Percentiles rank a stretch among this genome's conserved stretches.
Evolutionary conservation across 2,797 vertebrate species (phyloP).

Genomic region (Eremophila alpestris): DNA sequence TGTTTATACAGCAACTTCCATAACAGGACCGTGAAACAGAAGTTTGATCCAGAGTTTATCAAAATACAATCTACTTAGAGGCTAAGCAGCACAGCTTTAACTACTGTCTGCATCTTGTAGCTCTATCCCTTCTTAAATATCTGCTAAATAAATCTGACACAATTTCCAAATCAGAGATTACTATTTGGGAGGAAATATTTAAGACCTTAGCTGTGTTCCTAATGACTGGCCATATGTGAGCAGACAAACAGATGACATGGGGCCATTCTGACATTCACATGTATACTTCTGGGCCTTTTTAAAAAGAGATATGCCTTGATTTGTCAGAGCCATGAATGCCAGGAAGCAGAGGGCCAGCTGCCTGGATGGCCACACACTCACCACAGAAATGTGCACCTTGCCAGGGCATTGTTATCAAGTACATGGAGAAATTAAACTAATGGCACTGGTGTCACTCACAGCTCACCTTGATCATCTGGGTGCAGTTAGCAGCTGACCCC

Average conservation of each 20-base stretch:
- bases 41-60: background rate
- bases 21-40: background rate
- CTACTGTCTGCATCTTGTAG: background rate
- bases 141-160: background rate
- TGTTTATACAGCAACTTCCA: background rate
- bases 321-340: background rate
- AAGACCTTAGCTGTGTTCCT: background rate
- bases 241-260: background rate
- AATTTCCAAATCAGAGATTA: constrained; percentile 11
- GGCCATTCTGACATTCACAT: background rate
- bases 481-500: constrained; percentile 74
- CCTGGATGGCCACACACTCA: background rate
- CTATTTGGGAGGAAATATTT: background rate
- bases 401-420: background rate
- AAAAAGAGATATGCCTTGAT: background rate
- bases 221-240: background rate
- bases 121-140: background rate
- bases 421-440: background rate
- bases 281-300: background rate
- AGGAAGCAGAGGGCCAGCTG: background rate
- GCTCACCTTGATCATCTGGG: constrained; percentile 83
- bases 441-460: background rate
- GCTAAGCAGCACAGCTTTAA: constrained; percentile 20
- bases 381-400: background rate
- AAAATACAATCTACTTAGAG: background rate